These are phyloP conservation scores for Pelodytes ibericus DNA, from an alignment of 2,797 vertebrate species.

Conservation along the genomic window DNA sequence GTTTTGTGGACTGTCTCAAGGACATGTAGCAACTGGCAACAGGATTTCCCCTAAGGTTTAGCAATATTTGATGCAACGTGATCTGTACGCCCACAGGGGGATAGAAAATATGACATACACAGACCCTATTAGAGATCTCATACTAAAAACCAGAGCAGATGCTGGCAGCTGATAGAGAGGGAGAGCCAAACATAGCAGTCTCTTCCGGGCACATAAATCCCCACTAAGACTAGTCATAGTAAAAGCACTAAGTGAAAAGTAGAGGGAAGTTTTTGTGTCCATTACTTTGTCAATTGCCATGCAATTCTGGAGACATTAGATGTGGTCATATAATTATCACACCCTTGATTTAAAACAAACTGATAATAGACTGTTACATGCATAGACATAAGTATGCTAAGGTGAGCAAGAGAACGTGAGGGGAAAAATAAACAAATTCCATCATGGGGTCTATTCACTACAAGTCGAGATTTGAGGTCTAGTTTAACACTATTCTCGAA, in stretches of 20 bases:
- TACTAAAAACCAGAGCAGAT: constrained; percentile 49
- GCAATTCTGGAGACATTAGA: no score
- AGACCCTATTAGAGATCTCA: constrained; percentile 46
- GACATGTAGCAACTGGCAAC: constrained; percentile 51
- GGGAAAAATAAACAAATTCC: no score
- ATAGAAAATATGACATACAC: constrained; percentile 48
- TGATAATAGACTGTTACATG: no score
- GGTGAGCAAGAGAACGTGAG: no score
- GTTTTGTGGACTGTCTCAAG: constrained; percentile 30
- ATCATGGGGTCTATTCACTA: no score
- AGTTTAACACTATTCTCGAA: no score
- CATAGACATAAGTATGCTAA: no score
- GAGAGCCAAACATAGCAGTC: constrained; percentile 43
- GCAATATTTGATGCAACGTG: constrained; percentile 51
- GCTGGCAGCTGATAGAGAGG: constrained; percentile 49
- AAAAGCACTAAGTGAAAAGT: constrained; percentile 8
- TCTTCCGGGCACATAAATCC: constrained; percentile 43
- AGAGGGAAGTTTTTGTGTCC: constrained; percentile 6
- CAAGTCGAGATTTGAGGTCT: no score
- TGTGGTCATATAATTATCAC: no score
- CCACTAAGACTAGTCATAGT: constrained; percentile 14
- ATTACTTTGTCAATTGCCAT: neutral
- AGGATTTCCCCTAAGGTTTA: constrained; percentile 53
- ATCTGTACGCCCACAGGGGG: constrained; percentile 47
- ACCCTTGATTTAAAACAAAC: no score